These are phyloP conservation scores for Umimayanthus chanpuru DNA, from an alignment of 92 coral and sea anemone species.

Conservation along the genomic window DNA sequence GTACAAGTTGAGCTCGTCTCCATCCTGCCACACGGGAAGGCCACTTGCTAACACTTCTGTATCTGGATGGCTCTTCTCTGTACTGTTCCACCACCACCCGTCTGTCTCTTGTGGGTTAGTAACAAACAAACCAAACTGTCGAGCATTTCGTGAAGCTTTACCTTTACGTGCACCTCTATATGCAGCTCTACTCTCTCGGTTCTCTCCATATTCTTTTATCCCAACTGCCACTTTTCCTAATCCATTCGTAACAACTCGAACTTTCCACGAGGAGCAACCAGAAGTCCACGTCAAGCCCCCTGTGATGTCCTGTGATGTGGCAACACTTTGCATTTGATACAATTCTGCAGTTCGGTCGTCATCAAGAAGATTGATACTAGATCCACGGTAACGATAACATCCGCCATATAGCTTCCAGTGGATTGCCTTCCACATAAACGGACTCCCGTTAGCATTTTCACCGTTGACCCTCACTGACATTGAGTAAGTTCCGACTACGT, in stretches of 20 bases:
- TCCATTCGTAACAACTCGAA: neutral
- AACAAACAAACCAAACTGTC: too few relatives aligned
- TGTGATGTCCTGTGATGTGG: neutral
- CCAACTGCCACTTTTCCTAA: slow-evolving; percentile 10
- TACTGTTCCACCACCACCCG: neutral
- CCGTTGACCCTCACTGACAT: slow-evolving; percentile 14
- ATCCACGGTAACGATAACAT: too few relatives aligned
- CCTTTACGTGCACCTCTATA: too few relatives aligned
- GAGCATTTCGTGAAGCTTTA: too few relatives aligned
- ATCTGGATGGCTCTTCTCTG: neutral
- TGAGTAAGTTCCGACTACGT: slow-evolving; percentile 7
- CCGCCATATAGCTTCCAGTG: too few relatives aligned
- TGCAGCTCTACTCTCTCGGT: too few relatives aligned
- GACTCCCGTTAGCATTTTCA: neutral
- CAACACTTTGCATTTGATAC: neutral
- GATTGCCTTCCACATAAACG: slow-evolving; percentile 16
- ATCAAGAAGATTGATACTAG: neutral
- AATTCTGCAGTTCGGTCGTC: neutral
- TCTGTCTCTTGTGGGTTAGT: too few relatives aligned
- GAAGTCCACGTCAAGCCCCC: neutral
- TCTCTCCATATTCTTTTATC: neutral
- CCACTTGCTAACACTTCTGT: neutral
- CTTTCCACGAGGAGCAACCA: slow-evolving; percentile 40
- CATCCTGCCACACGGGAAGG: neutral
- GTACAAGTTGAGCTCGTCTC: slow-evolving; percentile 17